Evolutionary conservation across 2,888 invertebrate genomes (phyloP).

Genomic region (Lamproptera curius): DNA sequence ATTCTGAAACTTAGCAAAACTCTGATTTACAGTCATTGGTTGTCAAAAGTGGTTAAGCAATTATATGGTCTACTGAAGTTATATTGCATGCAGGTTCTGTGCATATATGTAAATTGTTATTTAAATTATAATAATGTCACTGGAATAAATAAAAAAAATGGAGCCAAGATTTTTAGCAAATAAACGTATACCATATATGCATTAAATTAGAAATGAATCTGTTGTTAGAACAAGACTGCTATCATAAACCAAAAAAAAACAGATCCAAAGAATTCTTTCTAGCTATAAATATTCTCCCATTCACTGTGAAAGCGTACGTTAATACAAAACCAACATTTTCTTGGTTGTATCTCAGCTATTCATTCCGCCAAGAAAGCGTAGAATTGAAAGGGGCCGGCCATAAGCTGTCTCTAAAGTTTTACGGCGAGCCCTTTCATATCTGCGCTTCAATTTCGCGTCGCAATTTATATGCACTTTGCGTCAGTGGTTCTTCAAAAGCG

Average conservation of each 20-base stretch:
- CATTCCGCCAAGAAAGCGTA: constrained; percentile 36
- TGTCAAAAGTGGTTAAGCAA: too few relatives aligned
- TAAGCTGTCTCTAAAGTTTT: constrained; percentile 58
- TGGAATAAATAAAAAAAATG: too few relatives aligned
- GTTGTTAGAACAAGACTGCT: neutral
- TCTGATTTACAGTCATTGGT: too few relatives aligned
- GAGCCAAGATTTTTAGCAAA: too few relatives aligned
- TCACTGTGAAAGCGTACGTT: constrained; percentile 7
- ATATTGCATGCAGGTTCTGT: too few relatives aligned
- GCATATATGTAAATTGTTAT: too few relatives aligned
- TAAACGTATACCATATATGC: too few relatives aligned
- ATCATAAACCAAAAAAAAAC: neutral
- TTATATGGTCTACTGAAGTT: too few relatives aligned
- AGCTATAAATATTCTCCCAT: neutral
- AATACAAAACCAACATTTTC: constrained; percentile 12
- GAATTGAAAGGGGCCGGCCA: constrained; percentile 49
- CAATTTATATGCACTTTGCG: constrained; percentile 78
- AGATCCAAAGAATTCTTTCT: neutral
- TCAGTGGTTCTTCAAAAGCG: constrained; percentile 62
- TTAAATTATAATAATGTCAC: too few relatives aligned
- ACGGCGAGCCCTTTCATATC: constrained; percentile 60
- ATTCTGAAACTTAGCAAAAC: too few relatives aligned
- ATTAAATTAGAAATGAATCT: neutral
- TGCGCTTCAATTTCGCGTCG: constrained; percentile 65
- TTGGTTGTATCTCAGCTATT: constrained; percentile 26